Evolutionary conservation across 2,888 invertebrate species (phyloP), one percentile per base, ranked within the genome.

Genomic region (Matsumyia berberina): DNA sequence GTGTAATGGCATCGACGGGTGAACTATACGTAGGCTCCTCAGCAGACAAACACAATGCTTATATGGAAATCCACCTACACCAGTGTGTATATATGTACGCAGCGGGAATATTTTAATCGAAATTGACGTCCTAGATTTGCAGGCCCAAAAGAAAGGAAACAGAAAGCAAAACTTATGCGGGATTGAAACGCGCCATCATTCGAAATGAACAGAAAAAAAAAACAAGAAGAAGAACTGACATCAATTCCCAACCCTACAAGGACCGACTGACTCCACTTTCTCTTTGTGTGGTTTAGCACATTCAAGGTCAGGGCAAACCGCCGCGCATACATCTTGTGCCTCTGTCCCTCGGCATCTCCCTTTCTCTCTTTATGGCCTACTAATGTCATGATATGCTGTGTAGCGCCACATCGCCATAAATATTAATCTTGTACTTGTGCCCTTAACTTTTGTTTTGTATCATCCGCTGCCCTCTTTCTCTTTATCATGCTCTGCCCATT

Each of bases 321-420:
- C 8, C n/a, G 19, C 57, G 57, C 64, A 44, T 58, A 2, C 42
- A 51, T 49, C 29, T 31, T 39, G 9, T 35, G 7, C 12, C n/a
- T 24, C n/a, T 33, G 70, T 24, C 37, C 8, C 8, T 12, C 9
- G n/a, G 8, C 49, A 33, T 60, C 58, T 35, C 24, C 8, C 37
- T 51, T 53, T 35, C 60, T 24, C 62, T n/a, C 55, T 62, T 74
- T 76, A 35, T 70, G 62, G 69, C 69, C 81, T 76, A 81, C 76
- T 81, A 76, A 76, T 81, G 76, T 55, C 67, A 74, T 74, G 64
- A 64, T 58, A 73, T 53, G 67, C 67, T 69, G 69, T 62, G 46
- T 69, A 74, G 74, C 49, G 66, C 58, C 58, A 79, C 66, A 66
- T 57, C 11, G 64, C 31, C 57, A 70, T 76, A 81, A 76, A 81